Evolutionary conservation across 2,888 invertebrate genomes (phyloP), one percentile per base, ranked within the genome.

Genomic region (Cephus sareptanus): DNA sequence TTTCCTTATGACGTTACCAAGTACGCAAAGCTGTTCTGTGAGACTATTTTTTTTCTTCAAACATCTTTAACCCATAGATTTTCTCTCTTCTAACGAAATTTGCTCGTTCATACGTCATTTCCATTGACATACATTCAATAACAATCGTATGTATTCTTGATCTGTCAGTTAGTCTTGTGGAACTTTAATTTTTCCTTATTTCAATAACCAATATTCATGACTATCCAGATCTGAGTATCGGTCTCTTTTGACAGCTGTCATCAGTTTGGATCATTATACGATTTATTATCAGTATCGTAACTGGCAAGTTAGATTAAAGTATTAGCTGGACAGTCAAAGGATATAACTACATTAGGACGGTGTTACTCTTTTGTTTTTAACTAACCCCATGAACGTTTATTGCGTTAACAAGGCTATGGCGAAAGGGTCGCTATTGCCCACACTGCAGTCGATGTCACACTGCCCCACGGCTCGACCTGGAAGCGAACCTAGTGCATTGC

Each of bases 361-460:
- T 56, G 56, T 56, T 56, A 56, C 23, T 56, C 56, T 56, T 56
- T 23, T 56, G 56, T 56, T 81, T 80, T 84, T 30, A 78, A 88
- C 88, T 90, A 89, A 88, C 89, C 84, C 83, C 84, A 80, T 88
- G 79, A 88, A 87, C 83, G 76, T 87, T 88, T 84, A 79, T 85
- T 85, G 76, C 82, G 81, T 86, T 89, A 88, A 89, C 86, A 91
- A 94, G 95, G 93, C 94, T 94, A 91, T 95, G 94, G 93, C 94
- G 94, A 92, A 95, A 94, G 93, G 95, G 95, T 92, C 94, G 94
- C 92, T 95, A 94, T 93, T 95, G 95, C 92, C 94, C 94, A 89
- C 93, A 94, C 91, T 95, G 95, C 93, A 94, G 94, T 90, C 94
- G 94, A 92, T 94, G 94, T 92, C 94, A 94, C 93, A 93, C 94